Evolutionary conservation across 2,797 vertebrate genomes (phyloP).

Genomic region (Acrocephalus scirpaceus): DNA sequence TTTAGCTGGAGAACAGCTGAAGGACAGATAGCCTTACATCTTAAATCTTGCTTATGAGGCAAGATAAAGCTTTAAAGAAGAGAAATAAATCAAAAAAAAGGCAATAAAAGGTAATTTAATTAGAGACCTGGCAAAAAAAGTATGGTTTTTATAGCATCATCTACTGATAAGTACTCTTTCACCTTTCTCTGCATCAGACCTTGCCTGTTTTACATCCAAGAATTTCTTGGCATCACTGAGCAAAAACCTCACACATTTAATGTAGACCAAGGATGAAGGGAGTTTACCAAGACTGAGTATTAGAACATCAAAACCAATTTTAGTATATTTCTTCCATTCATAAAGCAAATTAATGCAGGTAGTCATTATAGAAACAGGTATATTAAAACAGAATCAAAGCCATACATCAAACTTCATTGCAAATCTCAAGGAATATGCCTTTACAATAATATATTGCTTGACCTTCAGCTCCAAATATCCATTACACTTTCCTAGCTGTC

Average conservation of each 20-base stretch:
- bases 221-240: constrained; percentile 28
- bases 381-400: constrained; percentile 22
- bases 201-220: constrained; percentile 37
- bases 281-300: constrained; percentile 21
- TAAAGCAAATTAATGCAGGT: not conserved
- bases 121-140: constrained; percentile 59
- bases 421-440: not conserved
- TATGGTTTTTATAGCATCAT: constrained; percentile 50
- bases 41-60: constrained; percentile 50
- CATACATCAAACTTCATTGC: not conserved
- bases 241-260: not conserved
- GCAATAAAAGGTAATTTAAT: constrained; percentile 65
- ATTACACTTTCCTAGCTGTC: not conserved
- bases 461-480: constrained; percentile 19
- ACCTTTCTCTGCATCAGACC: constrained; percentile 19
- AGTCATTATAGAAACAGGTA: constrained; percentile 25
- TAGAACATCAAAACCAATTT: not conserved
- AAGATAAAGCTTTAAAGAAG: constrained; percentile 50
- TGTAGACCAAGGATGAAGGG: not conserved
- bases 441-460: constrained; percentile 1
- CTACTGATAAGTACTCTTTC: constrained; percentile 34
- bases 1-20: constrained; percentile 37
- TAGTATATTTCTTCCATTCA: constrained; percentile 22
- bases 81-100: constrained; percentile 46
- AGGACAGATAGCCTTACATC: constrained; percentile 27